A percentile compares a stretch with the other conserved stretches of the same genome.
Evolutionary conservation across 2,888 invertebrate species (phyloP).

Genomic region (Aromia moschata): DNA sequence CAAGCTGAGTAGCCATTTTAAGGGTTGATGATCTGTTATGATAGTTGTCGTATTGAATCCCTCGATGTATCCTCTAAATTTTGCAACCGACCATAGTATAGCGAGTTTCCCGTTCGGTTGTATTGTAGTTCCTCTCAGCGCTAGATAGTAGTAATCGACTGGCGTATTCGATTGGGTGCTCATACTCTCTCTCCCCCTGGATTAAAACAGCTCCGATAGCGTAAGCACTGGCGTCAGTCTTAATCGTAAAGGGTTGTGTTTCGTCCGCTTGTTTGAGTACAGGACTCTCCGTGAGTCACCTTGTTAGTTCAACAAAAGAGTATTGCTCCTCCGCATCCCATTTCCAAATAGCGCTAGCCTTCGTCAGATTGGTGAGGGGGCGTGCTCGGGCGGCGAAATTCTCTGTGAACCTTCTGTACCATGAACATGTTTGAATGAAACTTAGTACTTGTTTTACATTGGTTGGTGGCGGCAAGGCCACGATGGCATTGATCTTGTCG

Average conservation of each 20-base stretch:
- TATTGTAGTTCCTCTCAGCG: constrained; percentile 38
- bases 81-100: constrained; percentile 51
- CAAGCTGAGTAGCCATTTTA: constrained; percentile 58
- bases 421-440: constrained; percentile 37
- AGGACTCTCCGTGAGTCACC: constrained; percentile 36
- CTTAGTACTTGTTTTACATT: constrained; percentile 33
- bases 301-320: constrained; percentile 33
- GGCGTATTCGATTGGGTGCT: constrained; percentile 42
- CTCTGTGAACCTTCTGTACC: constrained; percentile 37
- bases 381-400: constrained; percentile 33
- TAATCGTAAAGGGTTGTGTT: constrained; percentile 36
- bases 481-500: constrained; percentile 35
- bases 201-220: constrained; percentile 40
- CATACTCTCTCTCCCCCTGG: constrained; percentile 38
- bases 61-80: constrained; percentile 59
- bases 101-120: constrained; percentile 42
- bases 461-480: constrained; percentile 22
- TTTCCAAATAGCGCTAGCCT: constrained; percentile 26
- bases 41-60: constrained; percentile 52
- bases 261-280: constrained; percentile 40
- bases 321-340: constrained; percentile 29
- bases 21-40: constrained; percentile 61
- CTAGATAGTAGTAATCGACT: constrained; percentile 36
- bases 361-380: constrained; percentile 33
- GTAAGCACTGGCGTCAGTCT: constrained; percentile 45